Conservation (phyloP, 2,888 invertebrate genomes). For the Limnephilus lunatus region DNA sequence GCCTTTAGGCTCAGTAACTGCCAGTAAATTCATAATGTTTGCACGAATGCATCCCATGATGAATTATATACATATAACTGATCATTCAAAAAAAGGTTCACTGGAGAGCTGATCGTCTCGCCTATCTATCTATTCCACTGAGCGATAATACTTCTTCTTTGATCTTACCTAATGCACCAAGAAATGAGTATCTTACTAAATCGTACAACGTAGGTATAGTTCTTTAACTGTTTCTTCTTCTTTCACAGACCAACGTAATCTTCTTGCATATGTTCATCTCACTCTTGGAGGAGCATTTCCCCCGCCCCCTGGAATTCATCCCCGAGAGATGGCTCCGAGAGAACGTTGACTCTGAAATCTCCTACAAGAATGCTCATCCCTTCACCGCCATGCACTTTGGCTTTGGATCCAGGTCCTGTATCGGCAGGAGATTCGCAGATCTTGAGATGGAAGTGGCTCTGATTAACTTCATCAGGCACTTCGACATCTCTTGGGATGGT, state of each 20-base stretch:
- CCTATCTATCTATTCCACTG: not conserved
- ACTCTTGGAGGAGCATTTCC: conserved; percentile 80
- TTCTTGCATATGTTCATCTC: conserved; percentile 83
- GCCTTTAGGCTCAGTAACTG: too few species aligned
- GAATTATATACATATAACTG: too few species aligned
- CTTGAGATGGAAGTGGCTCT: conserved; percentile 76
- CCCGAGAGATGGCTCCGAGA: conserved; percentile 86
- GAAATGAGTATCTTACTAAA: not conserved
- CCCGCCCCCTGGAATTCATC: conserved; percentile 79
- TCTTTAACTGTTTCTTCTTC: not conserved
- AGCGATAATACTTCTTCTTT: too few species aligned
- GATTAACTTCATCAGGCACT: conserved; percentile 70
- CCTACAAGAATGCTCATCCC: conserved; percentile 77
- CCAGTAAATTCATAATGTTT: too few species aligned
- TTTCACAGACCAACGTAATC: conserved; percentile 80
- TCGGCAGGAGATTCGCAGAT: conserved; percentile 82
- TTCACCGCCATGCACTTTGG: conserved; percentile 83
- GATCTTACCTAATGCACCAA: too few species aligned
- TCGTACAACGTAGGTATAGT: not conserved
- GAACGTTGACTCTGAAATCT: conserved; percentile 70
- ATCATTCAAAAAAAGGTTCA: not conserved
- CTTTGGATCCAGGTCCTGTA: conserved; percentile 82
- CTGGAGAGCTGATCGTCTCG: not conserved
- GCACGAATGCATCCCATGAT: too few species aligned
- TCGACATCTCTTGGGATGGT: conserved; percentile 69